These are phyloP conservation scores for Oncorhynchus masou DNA, from an alignment of 2,113 vertebrate genomes.

Conservation along the genomic window DNA sequence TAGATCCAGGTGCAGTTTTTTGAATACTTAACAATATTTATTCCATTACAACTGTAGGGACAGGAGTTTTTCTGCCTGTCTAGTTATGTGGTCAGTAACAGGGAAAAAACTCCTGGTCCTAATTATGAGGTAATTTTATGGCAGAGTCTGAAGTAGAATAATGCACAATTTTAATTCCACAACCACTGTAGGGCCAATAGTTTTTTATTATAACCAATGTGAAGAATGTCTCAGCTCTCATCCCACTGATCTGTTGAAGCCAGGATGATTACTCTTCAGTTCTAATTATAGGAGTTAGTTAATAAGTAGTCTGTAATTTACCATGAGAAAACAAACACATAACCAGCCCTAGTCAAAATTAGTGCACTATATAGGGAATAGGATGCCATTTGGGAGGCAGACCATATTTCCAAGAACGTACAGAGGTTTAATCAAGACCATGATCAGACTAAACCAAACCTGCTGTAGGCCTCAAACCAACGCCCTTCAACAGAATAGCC, in stretches of 20 bases:
- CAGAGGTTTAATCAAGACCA: conserved; percentile 48
- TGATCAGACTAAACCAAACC: conserved; percentile 60
- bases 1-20: too few relatives aligned
- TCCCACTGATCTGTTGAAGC: conserved; percentile 25
- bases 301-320: conserved; percentile 55
- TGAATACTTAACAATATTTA: too few relatives aligned
- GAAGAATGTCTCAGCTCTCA: conserved; percentile 14
- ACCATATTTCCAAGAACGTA: conserved; percentile 37
- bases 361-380: too few relatives aligned
- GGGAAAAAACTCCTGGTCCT: background rate
- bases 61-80: too few relatives aligned
- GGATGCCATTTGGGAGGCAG: background rate
- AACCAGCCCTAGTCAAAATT: too few relatives aligned
- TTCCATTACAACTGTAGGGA: too few relatives aligned
- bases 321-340: conserved; percentile 21
- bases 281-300: conserved; percentile 52
- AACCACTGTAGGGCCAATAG: too few relatives aligned
- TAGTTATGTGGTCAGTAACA: background rate
- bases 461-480: conserved; percentile 49
- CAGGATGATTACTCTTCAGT: conserved; percentile 40
- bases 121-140: background rate
- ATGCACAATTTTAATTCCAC: background rate
- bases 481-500: conserved; percentile 27
- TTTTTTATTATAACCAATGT: background rate
- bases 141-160: background rate